Conservation (phyloP, 1,140 invertebrate genomes). For the Apis dorsata region DNA sequence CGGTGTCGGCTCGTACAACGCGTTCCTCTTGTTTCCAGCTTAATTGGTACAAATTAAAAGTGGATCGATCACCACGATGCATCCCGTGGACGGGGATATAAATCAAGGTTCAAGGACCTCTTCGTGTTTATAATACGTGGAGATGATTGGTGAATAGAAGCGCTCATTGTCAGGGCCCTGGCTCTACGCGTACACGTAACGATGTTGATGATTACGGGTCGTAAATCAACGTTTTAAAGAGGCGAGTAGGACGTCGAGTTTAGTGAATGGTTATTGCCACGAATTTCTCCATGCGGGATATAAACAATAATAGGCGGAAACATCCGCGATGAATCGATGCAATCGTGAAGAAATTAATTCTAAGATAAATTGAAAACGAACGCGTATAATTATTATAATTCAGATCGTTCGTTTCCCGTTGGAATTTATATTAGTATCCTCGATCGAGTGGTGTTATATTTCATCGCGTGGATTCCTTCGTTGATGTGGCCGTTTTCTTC, state of each 20-base stretch:
- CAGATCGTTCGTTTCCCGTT: no score
- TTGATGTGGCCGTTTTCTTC: no score
- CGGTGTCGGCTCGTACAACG: constrained; percentile 14
- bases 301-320: background rate
- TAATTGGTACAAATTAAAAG: constrained; percentile 62
- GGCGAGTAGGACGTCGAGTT: background rate
- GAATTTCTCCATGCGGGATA: constrained; percentile 11
- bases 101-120: constrained; percentile 49
- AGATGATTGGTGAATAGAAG: background rate
- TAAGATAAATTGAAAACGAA: no score
- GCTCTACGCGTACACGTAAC: background rate
- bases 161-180: constrained; percentile 3
- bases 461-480: no score
- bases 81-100: background rate
- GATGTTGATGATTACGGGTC: constrained; percentile 2
- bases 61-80: constrained; percentile 24
- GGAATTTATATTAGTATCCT: no score
- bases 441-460: no score
- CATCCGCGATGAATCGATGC: background rate
- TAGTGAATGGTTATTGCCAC: background rate
- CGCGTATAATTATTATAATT: no score
- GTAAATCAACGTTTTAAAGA: constrained; percentile 24
- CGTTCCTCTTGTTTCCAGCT: constrained; percentile 54
- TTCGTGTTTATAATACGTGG: background rate
- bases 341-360: no score